Conservation (phyloP, 2,888 invertebrate genomes). For the Rhimphoctona megacephalus region DNA sequence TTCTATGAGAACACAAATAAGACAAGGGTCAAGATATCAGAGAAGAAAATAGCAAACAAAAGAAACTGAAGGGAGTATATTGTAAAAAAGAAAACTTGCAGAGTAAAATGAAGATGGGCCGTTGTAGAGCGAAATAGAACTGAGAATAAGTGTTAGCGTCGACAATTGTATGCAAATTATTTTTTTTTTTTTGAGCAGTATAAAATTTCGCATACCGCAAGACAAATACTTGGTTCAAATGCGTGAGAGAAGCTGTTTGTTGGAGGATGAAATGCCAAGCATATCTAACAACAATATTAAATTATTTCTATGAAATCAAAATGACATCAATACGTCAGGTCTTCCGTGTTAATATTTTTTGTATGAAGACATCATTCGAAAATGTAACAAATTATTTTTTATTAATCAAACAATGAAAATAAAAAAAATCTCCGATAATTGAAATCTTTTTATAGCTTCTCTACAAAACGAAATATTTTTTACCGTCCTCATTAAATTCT, state of each 20-base stretch:
- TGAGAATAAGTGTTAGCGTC: slow-evolving; percentile 39
- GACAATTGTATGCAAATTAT: slow-evolving; percentile 37
- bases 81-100: neutral
- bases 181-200: neutral
- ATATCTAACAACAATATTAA: neutral
- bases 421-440: neutral
- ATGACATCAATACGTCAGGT: neutral
- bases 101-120: neutral
- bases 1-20: neutral
- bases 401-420: neutral
- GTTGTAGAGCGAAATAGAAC: neutral
- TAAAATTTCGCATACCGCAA: too few species aligned
- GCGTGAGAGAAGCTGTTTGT: slow-evolving; percentile 6
- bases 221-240: too few species aligned
- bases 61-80: neutral
- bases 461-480: neutral
- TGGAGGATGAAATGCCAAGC: slow-evolving; percentile 20
- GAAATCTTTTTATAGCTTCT: neutral
- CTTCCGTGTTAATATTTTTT: too few species aligned
- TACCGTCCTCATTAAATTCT: neutral
- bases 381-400: neutral
- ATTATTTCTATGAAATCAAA: neutral
- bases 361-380: neutral
- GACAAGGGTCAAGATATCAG: neutral
- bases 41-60: neutral